Conservation (phyloP, 2,113 vertebrate genomes). For the Tauraco erythrolophus region DNA sequence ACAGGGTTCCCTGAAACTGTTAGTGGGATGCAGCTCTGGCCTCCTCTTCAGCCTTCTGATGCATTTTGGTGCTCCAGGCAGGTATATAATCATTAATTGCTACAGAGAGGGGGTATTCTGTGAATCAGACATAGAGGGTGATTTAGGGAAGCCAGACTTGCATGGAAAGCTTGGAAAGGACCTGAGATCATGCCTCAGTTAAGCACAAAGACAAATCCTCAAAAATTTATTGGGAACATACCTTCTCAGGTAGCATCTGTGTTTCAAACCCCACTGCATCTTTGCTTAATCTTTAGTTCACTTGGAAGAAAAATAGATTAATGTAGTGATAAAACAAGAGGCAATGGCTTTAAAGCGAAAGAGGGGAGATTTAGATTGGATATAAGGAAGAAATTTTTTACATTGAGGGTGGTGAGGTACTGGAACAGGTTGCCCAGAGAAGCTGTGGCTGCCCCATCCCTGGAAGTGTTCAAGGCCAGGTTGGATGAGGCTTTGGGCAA, state of each 20-base stretch:
- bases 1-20: background rate
- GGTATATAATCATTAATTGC: background rate
- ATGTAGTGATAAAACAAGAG: background rate
- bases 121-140: background rate
- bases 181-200: background rate
- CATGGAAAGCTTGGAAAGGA: background rate
- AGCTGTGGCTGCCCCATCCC: no score
- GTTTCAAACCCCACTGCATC: background rate
- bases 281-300: background rate
- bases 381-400: no score
- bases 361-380: no score
- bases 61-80: background rate
- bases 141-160: fast-evolving
- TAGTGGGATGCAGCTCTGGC: background rate
- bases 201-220: background rate
- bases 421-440: no score
- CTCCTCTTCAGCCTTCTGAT: background rate
- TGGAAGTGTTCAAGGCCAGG: no score
- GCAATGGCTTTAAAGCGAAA: no score
- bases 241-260: background rate
- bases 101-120: background rate
- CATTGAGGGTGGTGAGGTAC: no score
- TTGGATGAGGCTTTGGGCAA: no score
- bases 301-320: background rate
- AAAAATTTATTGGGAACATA: background rate